Evolutionary conservation across 2,797 vertebrate genomes (phyloP), one percentile per base, ranked within the genome.

Genomic region (Alouatta caraya): DNA sequence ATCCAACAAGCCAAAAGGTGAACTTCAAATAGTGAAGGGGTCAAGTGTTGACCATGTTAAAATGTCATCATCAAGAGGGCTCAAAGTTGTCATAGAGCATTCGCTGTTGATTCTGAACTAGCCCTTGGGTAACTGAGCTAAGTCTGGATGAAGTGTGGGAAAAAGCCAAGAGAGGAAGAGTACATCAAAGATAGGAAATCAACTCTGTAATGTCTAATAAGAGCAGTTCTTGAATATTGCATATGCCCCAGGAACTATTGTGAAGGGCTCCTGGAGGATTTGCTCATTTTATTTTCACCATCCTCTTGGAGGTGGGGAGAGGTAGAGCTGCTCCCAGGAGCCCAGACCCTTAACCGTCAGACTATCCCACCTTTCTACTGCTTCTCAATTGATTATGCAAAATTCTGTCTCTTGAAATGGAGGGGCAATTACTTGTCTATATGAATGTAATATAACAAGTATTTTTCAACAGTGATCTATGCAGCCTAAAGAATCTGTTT

Each of bases 41-140:
- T 87, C 39, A 67, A 90, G 24, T 84, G 13, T 88, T 95, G 61
- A 39, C 7, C 22, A 93, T 93, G 88, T 82, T 90, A 91, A 92
- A 94, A 80, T 87, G n/a, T 50, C 59, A 64, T 37, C 83, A 72
- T 46, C 39, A n/a, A 22, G 90, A 67, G 72, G 33, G 19, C 57
- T 90, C 85, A 28, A 55, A n/a, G 28, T n/a, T 90, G 76, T 96
- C 76, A 33, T 0, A 44, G 59, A 64, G 22, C n/a, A 59, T 26
- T 95, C 28, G 39, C 22, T 55, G 19, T 61, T 89, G 61, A 80
- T n/a, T 79, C 72, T 30, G 5, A 87, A 64, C 39, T 50, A 14
- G 55, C 92, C 48, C 78, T 55, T n/a, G 55, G 19, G 76, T 42
- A 76, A 87, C 55, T 64, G 48, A 82, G 21, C 61, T 92, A 87